Conservation (phyloP, 1,140 invertebrate genomes). For the Nymphalis io region DNA sequence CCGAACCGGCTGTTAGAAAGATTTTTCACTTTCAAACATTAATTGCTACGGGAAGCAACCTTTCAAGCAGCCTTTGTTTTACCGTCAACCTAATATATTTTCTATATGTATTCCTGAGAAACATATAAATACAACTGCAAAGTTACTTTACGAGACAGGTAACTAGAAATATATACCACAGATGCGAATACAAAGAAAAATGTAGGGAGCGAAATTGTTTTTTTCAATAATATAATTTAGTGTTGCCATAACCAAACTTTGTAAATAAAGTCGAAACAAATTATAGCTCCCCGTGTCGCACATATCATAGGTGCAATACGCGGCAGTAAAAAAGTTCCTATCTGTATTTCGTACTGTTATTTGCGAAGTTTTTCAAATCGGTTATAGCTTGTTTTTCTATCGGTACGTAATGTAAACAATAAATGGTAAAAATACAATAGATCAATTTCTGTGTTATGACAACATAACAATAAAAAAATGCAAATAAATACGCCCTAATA, state of each 20-base stretch:
- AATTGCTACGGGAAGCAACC: constrained; percentile 75
- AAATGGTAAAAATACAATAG: background rate
- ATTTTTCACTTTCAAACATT: constrained; percentile 79
- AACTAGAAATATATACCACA: too few species aligned
- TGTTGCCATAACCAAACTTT: constrained; percentile 66
- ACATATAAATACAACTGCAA: too few species aligned
- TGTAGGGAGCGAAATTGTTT: constrained; percentile 33
- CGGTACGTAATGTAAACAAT: constrained; percentile 18
- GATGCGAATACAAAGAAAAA: background rate
- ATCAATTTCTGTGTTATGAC: background rate
- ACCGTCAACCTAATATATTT: constrained; percentile 32
- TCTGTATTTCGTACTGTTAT: constrained; percentile 54
- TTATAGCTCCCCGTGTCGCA: constrained; percentile 62
- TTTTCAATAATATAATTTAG: constrained; percentile 59
- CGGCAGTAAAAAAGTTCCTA: constrained; percentile 68
- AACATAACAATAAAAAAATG: background rate
- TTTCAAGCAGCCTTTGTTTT: constrained; percentile 73
- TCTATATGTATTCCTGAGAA: background rate
- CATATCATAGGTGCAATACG: constrained; percentile 78
- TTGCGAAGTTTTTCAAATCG: constrained; percentile 57
- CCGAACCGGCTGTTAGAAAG: constrained; percentile 60
- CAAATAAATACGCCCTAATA: background rate
- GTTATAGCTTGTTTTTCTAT: constrained; percentile 62
- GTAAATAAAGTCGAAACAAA: constrained; percentile 76
- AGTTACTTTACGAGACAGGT: too few species aligned